Conservation (phyloP, 2,113 vertebrate species). For the Phodopus roborovskii region DNA sequence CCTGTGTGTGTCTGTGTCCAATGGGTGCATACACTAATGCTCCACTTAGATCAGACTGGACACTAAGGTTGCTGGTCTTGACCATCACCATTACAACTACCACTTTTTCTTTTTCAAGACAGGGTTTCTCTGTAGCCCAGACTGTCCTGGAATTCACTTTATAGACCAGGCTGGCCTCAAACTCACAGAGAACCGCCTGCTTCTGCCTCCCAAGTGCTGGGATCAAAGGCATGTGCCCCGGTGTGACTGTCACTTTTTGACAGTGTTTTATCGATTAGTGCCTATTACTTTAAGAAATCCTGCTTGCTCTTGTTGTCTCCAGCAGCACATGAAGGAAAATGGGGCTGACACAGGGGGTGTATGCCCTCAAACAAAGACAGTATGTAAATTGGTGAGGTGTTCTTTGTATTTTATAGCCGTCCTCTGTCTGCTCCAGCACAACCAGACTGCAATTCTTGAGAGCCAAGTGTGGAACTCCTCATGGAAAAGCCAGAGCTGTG, state of each 20-base stretch:
- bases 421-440: neutral
- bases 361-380: too few relatives aligned
- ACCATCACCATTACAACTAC: neutral
- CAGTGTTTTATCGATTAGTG: neutral
- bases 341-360: neutral
- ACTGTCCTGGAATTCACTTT: too few relatives aligned
- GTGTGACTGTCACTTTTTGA: neutral
- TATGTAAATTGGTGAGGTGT: neutral
- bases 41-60: neutral
- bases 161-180: too few relatives aligned
- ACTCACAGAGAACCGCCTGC: too few relatives aligned
- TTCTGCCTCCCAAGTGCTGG: too few relatives aligned
- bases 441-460: neutral
- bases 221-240: too few relatives aligned
- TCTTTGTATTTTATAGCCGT: neutral
- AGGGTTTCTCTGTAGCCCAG: too few relatives aligned
- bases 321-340: neutral
- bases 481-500: neutral
- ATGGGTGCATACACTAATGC: neutral
- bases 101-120: neutral
- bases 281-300: conserved; percentile 6
- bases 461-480: neutral
- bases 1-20: too few relatives aligned
- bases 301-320: neutral
- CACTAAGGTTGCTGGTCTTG: neutral